Base-by-base conservation (phyloP, 1,140 invertebrate genomes). In the Cydia fagiglandana region DNA sequence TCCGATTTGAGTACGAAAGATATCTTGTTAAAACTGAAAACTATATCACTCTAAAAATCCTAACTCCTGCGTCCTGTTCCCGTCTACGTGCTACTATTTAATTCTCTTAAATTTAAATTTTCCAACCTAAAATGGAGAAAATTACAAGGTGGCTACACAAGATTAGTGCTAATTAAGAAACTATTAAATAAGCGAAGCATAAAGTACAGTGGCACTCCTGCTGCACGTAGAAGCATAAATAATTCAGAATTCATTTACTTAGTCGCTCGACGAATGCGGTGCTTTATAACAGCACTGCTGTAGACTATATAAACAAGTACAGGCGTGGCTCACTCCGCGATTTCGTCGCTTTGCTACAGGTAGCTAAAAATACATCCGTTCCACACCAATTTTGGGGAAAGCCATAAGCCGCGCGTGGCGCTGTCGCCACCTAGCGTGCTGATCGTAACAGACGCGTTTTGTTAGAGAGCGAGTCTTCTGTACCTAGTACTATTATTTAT, bases 61-160 rank as follows among this genome's bases (percentile, higher is more conserved):
- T 34, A 6, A 66, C 12, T 66, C 12, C 5, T 34, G 28, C 30
- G 7, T 4, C 4, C 15, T 20, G n/a, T n/a, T 12, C 45, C 12
- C 13, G 30, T 15, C 64, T 30, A 64, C 64, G 15, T 41, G n/a
- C 4, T 41, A 20, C 38, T 24, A 24, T 24, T 24, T 70, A 70
- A n/a, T 10, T 70, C 17, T 7, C 17, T 38, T 38, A 15, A 70
- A 41, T 70, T 70, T 41, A 10, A 41, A 70, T 38, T 41, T 12
- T 70, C 34, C 34, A 12, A 17, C 30, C 5, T n/a, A 70, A 38
- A 38, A 3, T 68, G 9, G 20, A 61, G 56, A n/a, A 70, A 38
- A 70, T 70, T 70, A 70, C 66, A 45, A 70, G 66, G 66, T 20
- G 28, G 34, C 38, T 70, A 70, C 66, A 24, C 34, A 70, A 70